Conservation (phyloP, 2,888 invertebrate species). For the Pandemis cinnamomeana region DNA sequence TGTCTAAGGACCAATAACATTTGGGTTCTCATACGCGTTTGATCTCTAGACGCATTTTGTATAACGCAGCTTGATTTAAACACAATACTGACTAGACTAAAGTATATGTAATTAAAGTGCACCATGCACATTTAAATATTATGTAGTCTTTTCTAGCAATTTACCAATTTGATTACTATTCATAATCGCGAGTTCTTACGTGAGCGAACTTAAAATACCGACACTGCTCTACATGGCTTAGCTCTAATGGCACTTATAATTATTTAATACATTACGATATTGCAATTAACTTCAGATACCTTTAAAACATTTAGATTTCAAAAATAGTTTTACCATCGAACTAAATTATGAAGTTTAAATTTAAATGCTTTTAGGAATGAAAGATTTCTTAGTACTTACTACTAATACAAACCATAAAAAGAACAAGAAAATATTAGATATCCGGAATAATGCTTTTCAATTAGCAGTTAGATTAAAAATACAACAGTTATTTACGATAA, state of each 20-base stretch:
- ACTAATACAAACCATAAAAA: conserved; percentile 14
- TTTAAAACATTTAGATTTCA: conserved; percentile 21
- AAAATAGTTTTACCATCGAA: conserved; percentile 25
- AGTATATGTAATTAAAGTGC: conserved; percentile 45
- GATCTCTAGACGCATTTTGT: background rate
- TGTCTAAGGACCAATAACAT: background rate
- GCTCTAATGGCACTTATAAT: conserved; percentile 68
- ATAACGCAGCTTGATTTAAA: conserved; percentile 20
- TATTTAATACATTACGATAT: conserved; percentile 18
- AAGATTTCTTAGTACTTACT: conserved; percentile 48
- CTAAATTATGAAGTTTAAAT: conserved; percentile 44
- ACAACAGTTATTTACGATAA: conserved; percentile 15
- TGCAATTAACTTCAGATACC: conserved; percentile 13
- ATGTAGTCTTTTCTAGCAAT: conserved; percentile 35
- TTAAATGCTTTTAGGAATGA: conserved; percentile 71
- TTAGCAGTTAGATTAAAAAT: conserved; percentile 14
- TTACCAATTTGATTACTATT: conserved; percentile 19
- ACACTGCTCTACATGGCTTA: conserved; percentile 50
- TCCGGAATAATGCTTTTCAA: conserved; percentile 5
- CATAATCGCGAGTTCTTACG: conserved; percentile 11
- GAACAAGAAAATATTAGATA: conserved; percentile 3
- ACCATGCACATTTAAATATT: conserved; percentile 48
- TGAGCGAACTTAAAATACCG: conserved; percentile 47
- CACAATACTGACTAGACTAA: conserved; percentile 54
- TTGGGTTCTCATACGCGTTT: background rate